Evolutionary conservation across 2,797 vertebrate species (phyloP).

Genomic region (Rhinatrema bivittatum): DNA sequence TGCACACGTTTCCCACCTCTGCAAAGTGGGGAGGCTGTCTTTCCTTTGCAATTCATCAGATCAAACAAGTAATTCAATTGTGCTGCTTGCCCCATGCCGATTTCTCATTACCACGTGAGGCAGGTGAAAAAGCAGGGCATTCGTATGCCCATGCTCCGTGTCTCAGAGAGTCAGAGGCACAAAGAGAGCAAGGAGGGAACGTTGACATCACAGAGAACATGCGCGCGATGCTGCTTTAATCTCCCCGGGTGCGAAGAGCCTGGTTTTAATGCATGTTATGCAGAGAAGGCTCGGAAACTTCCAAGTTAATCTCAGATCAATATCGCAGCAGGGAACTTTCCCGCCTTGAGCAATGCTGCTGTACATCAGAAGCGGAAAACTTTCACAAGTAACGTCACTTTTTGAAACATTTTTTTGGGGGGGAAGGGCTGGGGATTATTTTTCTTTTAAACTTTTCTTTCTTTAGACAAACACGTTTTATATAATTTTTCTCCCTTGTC

Average conservation of each 20-base stretch:
- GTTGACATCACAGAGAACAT: slow-evolving; percentile 30
- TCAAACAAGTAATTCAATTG: slow-evolving; percentile 31
- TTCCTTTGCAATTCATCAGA: slow-evolving; percentile 2
- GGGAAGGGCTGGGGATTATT: neutral
- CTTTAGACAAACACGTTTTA: no score
- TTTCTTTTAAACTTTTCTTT: no score
- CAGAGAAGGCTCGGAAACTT: slow-evolving; percentile 25
- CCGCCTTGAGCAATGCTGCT: slow-evolving; percentile 12
- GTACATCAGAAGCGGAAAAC: no score
- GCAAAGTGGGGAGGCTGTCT: slow-evolving; percentile 1
- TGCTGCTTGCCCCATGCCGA: slow-evolving; percentile 17
- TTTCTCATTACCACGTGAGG: slow-evolving; percentile 28
- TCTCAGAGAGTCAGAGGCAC: slow-evolving; percentile 12
- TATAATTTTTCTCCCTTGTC: no score
- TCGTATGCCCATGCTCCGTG: slow-evolving; percentile 12
- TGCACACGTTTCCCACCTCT: neutral
- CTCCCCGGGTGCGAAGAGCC: slow-evolving; percentile 25
- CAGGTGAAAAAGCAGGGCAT: slow-evolving; percentile 31
- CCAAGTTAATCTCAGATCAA: slow-evolving; percentile 25
- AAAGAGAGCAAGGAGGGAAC: slow-evolving; percentile 1
- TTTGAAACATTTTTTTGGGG: slow-evolving; percentile 8
- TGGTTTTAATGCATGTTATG: slow-evolving; percentile 31
- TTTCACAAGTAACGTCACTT: slow-evolving; percentile 16
- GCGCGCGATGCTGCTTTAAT: slow-evolving; percentile 29
- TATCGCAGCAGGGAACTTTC: slow-evolving; percentile 11